phyloP scores from a whole-genome alignment of 2,797 vertebrate genomes.

The Vespertilio murinus region DNA sequence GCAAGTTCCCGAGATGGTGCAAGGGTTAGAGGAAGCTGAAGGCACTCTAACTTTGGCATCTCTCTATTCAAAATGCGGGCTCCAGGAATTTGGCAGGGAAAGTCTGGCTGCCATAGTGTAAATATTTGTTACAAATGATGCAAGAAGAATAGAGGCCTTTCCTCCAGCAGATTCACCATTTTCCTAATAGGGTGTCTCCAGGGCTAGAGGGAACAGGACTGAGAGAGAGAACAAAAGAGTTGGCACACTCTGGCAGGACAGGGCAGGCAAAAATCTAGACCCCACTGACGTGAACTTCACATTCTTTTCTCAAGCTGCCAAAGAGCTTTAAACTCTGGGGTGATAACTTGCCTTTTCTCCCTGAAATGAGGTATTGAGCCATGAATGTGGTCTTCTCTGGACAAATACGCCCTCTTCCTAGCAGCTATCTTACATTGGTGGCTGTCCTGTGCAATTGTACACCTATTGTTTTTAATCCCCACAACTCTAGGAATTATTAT shows the following conservation, averaged over 20 bases:
- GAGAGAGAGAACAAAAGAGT: neutral
- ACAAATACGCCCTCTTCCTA: neutral
- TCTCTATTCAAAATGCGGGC: slow-evolving; percentile 17
- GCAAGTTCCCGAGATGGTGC: neutral
- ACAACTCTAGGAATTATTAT: neutral
- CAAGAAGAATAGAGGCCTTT: slow-evolving; percentile 42
- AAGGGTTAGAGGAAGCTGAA: neutral
- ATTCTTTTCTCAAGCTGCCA: neutral
- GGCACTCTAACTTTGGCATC: neutral
- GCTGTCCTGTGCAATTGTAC: neutral
- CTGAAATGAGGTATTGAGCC: neutral
- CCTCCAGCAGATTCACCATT: slow-evolving; percentile 32
- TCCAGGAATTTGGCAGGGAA: slow-evolving; percentile 30
- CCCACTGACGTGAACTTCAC: neutral
- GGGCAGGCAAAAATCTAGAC: neutral
- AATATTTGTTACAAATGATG: slow-evolving; percentile 47
- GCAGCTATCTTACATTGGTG: neutral
- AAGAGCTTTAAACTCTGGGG: neutral
- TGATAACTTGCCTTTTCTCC: neutral
- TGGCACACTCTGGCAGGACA: fast-evolving
- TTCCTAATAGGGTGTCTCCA: neutral
- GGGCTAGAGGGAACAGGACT: neutral
- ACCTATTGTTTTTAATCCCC: neutral
- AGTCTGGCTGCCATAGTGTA: neutral
- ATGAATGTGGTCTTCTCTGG: neutral